Evolutionary conservation across 2,797 vertebrate genomes (phyloP).

Genomic region (Limnodromus scolopaceus): DNA sequence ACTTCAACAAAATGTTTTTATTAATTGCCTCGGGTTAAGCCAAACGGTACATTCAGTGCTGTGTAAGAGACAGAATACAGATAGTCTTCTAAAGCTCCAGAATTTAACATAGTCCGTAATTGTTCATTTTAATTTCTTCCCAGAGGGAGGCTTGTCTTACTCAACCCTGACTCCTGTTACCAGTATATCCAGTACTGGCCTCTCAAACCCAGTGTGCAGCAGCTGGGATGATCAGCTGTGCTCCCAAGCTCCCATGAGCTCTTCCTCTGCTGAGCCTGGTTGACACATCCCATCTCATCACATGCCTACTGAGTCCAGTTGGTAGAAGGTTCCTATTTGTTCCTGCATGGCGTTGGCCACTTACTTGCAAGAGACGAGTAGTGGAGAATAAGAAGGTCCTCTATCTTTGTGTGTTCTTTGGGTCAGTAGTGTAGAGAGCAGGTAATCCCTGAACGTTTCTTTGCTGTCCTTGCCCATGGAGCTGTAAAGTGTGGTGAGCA

Average conservation of each 20-base stretch:
- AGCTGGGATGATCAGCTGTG: not conserved
- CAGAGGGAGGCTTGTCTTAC: not conserved
- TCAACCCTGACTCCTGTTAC: not conserved
- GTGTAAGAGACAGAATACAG: not conserved
- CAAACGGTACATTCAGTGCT: not conserved
- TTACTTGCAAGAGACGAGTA: not conserved
- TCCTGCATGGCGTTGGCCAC: not conserved
- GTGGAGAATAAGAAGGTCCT: not conserved
- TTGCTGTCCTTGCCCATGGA: not conserved
- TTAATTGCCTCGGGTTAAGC: not conserved
- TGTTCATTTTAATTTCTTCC: not conserved
- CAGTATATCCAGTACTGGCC: not conserved
- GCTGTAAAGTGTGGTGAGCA: not conserved
- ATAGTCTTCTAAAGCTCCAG: not conserved
- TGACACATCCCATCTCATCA: not conserved
- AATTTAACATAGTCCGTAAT: not conserved
- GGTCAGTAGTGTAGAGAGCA: not conserved
- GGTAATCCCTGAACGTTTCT: not conserved
- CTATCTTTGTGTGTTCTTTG: not conserved
- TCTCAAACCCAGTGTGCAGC: not conserved
- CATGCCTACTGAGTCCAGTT: not conserved
- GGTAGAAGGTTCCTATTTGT: not conserved
- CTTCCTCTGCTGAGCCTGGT: not conserved
- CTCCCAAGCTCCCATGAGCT: not conserved
- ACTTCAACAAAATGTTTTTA: not conserved